Conservation (phyloP, 2,797 vertebrate species). For the Gadopsis marmoratus region DNA sequence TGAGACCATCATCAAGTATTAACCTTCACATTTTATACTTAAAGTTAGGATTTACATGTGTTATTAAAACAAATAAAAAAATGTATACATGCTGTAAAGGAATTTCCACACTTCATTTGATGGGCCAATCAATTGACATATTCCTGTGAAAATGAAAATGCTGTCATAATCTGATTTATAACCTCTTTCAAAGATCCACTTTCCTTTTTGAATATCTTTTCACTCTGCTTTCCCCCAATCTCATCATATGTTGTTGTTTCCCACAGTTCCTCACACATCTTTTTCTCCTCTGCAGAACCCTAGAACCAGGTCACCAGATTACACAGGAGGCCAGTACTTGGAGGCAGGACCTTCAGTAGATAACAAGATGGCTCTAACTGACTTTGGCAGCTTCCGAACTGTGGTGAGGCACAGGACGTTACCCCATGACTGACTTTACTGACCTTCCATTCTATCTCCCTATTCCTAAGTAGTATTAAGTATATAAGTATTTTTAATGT, state of each 20-base stretch:
- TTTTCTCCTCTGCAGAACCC: conserved; percentile 62
- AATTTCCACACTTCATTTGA: background rate
- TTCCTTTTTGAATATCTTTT: background rate
- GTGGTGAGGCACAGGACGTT: conserved; percentile 82
- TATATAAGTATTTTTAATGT: background rate
- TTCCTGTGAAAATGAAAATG: background rate
- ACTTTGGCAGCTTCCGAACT: conserved; percentile 83
- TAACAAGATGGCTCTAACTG: conserved; percentile 88
- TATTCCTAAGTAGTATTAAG: background rate
- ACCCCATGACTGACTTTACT: background rate
- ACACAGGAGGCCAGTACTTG: conserved; percentile 74
- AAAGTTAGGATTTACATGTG: background rate
- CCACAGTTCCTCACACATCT: background rate
- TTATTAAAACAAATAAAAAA: conserved; percentile 1
- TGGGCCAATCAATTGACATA: background rate
- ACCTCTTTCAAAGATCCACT: background rate
- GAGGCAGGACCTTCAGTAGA: conserved; percentile 80
- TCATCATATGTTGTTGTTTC: background rate
- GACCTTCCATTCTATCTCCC: background rate
- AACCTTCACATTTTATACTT: background rate
- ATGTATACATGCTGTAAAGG: background rate
- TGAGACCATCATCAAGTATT: conserved; percentile 68
- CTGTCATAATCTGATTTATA: background rate
- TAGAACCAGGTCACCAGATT: conserved; percentile 67
- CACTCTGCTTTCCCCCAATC: background rate